Evolutionary conservation across 2,797 vertebrate species (phyloP).

Genomic region (Muscicapa comitata): DNA sequence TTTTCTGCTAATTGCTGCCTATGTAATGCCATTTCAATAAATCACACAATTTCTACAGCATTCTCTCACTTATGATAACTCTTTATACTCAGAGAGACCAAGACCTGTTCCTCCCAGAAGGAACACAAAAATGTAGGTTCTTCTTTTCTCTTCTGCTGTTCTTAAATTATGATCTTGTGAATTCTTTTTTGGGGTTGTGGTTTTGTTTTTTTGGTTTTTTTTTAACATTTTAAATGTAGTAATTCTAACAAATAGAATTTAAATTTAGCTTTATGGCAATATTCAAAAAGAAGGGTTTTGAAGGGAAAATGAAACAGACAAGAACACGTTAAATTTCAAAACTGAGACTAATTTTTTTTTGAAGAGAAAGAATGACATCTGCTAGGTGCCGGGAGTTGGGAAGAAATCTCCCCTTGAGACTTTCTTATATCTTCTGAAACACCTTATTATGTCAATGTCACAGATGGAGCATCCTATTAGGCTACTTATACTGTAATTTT

Average conservation of each 20-base stretch:
- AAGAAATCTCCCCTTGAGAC: not conserved
- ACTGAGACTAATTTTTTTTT: not conserved
- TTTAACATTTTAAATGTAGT: not conserved
- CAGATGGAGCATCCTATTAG: conserved; percentile 26
- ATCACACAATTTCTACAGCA: not conserved
- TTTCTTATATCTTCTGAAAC: not conserved
- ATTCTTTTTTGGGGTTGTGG: not conserved
- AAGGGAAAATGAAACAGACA: not conserved
- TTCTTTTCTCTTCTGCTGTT: not conserved
- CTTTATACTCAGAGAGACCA: not conserved
- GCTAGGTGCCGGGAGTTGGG: not conserved
- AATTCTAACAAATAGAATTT: not conserved
- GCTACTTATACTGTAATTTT: not conserved
- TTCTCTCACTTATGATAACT: not conserved
- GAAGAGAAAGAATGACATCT: not conserved
- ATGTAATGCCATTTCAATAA: not conserved
- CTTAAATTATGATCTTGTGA: not conserved
- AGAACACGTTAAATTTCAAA: not conserved
- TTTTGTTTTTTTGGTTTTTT: not conserved
- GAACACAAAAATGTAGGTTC: not conserved
- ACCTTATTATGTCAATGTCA: not conserved
- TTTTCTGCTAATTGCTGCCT: not conserved
- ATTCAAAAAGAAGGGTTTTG: not conserved
- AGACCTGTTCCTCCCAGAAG: not conserved
- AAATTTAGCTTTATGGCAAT: not conserved